Evolutionary conservation across 2,113 vertebrate species (phyloP), one percentile per base, ranked within the genome.

Genomic region (Centropus unirufus): DNA sequence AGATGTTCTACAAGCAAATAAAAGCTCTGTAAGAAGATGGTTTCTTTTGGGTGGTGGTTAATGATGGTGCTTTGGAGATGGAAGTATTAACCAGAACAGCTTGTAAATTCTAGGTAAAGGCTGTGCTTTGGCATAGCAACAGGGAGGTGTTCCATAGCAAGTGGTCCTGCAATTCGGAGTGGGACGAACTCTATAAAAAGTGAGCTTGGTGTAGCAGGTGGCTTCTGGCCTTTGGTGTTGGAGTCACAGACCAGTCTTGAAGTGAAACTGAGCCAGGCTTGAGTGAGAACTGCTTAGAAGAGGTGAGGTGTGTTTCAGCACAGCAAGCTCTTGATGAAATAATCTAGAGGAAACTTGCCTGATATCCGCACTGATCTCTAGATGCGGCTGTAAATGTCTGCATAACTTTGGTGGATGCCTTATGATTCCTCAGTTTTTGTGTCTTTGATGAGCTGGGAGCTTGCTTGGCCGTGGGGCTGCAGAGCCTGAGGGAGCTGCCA

Each of bases 171-270:
- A 12, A 15, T 14, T 14, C 15, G 27, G 52, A 40, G 30, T 4
- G 22, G 42, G 61, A 5, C 17, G 30, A 52, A 5, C 4, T 5
- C 3, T 2, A 2, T 3, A 4, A 11, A n/a, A 32, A 15, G 9
- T 1, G n/a, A 76, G 11, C 2, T 40, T 44, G 40, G 1, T 13
- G 58, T 11, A 12, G 14, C 1, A 27, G 81, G 69, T 16, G 52
- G 14, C 11, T 5, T 3, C 2, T 78, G 40, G 17, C 26, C 21
- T 54, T 67, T 11, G 57, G 16, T 26, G 40, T 2, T 76, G 66
- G 1, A 0, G n/a, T 52, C 3, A 1, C 36, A 75, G 47, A 0
- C 2, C 29, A 14, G 26, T 2, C 11, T 8, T 0, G 1, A 27
- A 47, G 15, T 2, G 34, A 18, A 59, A 3, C 36, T 13, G 73